These are phyloP conservation scores for Epinotia brunnichana DNA, from an alignment of 2,888 invertebrate genomes.

Conservation along the genomic window DNA sequence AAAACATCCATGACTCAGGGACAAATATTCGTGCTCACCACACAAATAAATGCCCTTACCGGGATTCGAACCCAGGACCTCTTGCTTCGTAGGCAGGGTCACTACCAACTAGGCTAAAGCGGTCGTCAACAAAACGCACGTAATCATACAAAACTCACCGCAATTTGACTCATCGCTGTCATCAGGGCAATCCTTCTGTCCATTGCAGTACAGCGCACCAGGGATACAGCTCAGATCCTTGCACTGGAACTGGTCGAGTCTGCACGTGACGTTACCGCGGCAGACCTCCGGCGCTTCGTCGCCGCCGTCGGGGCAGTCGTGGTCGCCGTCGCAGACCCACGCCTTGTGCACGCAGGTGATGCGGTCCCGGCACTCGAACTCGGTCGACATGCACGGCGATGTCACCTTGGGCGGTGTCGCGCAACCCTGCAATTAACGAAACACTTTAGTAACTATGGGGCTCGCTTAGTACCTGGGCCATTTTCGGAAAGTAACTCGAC, in stretches of 20 bases:
- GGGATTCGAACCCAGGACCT: no score
- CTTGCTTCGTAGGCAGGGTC: no score
- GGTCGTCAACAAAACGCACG: no score
- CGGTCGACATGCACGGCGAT: slow-evolving; percentile 87
- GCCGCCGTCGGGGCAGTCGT: slow-evolving; percentile 91
- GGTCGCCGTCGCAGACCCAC: slow-evolving; percentile 94
- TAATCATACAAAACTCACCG: no score
- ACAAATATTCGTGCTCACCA: no score
- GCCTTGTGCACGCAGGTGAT: slow-evolving; percentile 91
- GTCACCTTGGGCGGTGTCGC: slow-evolving; percentile 77
- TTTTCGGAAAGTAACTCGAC: no score
- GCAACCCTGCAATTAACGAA: slow-evolving; percentile 83
- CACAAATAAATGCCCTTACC: no score
- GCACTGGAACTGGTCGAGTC: slow-evolving; percentile 94
- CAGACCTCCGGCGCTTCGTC: slow-evolving; percentile 87
- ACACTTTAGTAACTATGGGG: not conserved
- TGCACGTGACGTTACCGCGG: slow-evolving; percentile 90
- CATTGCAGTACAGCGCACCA: slow-evolving; percentile 92
- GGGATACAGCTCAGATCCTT: slow-evolving; percentile 91
- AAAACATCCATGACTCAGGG: no score
- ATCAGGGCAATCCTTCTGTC: slow-evolving; percentile 91
- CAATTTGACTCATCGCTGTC: slow-evolving; percentile 94
- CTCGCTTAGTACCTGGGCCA: not conserved
- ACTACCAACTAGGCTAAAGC: no score
- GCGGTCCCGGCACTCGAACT: slow-evolving; percentile 91